These are phyloP conservation scores for Lacerta bilineata DNA, from an alignment of 2,797 vertebrate species.

Conservation along the genomic window DNA sequence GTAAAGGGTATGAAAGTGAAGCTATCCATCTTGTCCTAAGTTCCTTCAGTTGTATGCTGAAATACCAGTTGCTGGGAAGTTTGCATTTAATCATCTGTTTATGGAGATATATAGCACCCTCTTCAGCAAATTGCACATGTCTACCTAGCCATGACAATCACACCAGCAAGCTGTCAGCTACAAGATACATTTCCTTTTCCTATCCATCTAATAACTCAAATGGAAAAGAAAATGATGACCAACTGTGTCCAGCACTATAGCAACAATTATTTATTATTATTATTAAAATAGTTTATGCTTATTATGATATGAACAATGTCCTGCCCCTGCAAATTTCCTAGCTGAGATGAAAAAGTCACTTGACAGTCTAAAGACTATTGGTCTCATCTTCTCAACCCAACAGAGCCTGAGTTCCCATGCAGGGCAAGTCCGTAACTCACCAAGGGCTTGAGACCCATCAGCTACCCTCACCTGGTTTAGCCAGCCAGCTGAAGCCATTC, in stretches of 20 bases:
- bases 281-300: background rate
- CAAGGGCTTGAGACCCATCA: too few species aligned
- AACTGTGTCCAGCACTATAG: conserved; percentile 28
- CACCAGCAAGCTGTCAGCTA: conserved; percentile 17
- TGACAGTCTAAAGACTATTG: too few species aligned
- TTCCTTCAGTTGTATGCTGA: conserved; percentile 52
- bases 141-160: conserved; percentile 33
- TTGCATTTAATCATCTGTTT: conserved; percentile 64
- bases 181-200: conserved; percentile 16
- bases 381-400: too few species aligned
- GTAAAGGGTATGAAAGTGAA: conserved; percentile 54
- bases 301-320: background rate
- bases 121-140: background rate
- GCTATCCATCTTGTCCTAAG: conserved; percentile 63
- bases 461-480: too few species aligned
- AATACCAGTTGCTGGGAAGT: conserved; percentile 51
- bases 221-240: conserved; percentile 23
- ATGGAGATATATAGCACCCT: conserved; percentile 46
- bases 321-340: background rate
- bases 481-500: too few species aligned
- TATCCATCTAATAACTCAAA: conserved; percentile 48
- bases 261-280: too few species aligned
- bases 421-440: too few species aligned
- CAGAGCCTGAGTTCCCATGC: too few species aligned
- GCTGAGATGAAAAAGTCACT: background rate